A percentile compares a stretch with the other conserved stretches of the same genome.
phyloP scores from a whole-genome alignment of 2,888 invertebrate genomes.

The Agrilus cyanescens region DNA sequence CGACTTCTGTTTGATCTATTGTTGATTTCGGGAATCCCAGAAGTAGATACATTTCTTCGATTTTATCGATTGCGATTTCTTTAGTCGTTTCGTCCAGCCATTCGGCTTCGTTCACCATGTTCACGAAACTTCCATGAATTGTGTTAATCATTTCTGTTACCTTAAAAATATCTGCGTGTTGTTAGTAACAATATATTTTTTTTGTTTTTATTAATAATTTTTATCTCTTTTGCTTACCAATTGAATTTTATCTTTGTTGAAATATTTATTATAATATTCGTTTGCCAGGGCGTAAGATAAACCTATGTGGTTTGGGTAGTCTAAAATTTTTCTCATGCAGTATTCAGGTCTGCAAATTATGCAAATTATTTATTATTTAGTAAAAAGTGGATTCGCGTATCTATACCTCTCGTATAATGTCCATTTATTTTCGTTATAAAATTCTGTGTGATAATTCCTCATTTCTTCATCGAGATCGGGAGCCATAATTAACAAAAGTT shows the following conservation, averaged over 20 bases:
- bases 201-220: too few relatives aligned
- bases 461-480: slow-evolving; percentile 28
- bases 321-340: slow-evolving; percentile 31
- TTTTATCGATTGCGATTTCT: slow-evolving; percentile 37
- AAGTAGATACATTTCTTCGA: slow-evolving; percentile 34
- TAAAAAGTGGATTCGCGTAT: not conserved
- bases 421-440: slow-evolving; percentile 21
- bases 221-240: slow-evolving; percentile 21
- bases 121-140: slow-evolving; percentile 36
- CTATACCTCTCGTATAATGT: slow-evolving; percentile 20
- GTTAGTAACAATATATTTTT: not conserved
- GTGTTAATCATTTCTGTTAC: slow-evolving; percentile 33
- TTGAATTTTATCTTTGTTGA: slow-evolving; percentile 25
- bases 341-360: slow-evolving; percentile 28
- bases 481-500: slow-evolving; percentile 28
- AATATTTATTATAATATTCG: slow-evolving; percentile 28
- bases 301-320: slow-evolving; percentile 21
- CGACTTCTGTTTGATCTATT: slow-evolving; percentile 19
- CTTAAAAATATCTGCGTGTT: slow-evolving; percentile 16
- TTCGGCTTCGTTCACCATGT: slow-evolving; percentile 32
- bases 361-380: not conserved
- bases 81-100: slow-evolving; percentile 44
- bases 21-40: slow-evolving; percentile 29
- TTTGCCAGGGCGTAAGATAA: slow-evolving; percentile 31
- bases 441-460: slow-evolving; percentile 25